phyloP scores from a whole-genome alignment of 2,797 vertebrate species.

The Lindbergichthys nudifrons region DNA sequence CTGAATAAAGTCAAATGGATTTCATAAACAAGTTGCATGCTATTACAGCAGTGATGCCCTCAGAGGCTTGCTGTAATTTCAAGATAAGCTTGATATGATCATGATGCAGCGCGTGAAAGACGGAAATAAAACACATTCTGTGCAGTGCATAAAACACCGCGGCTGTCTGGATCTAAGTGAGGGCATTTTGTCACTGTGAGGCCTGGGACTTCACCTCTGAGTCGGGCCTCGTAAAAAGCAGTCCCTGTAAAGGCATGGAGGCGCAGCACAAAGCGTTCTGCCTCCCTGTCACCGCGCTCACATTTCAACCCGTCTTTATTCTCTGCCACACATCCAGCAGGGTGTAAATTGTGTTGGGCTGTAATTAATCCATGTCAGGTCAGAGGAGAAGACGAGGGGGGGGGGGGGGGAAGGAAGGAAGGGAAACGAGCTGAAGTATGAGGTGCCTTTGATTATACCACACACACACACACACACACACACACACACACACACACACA shows the following conservation, averaged over 20 bases:
- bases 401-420: conserved; percentile 36
- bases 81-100: conserved; percentile 45
- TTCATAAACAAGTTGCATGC: conserved; percentile 32
- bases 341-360: conserved; percentile 79
- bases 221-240: conserved; percentile 66
- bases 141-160: conserved; percentile 56
- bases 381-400: conserved; percentile 60
- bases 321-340: conserved; percentile 73
- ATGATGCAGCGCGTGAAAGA: conserved; percentile 20
- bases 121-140: conserved; percentile 54
- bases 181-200: conserved; percentile 69
- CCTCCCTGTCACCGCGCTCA: conserved; percentile 72
- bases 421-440: conserved; percentile 75
- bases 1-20: neutral
- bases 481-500: conserved; percentile 2
- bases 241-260: conserved; percentile 58
- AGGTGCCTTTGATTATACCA: conserved; percentile 81
- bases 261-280: conserved; percentile 68
- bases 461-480: conserved; percentile 25
- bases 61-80: conserved; percentile 51
- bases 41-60: conserved; percentile 18
- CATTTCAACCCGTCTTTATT: conserved; percentile 81
- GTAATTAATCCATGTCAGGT: conserved; percentile 86
- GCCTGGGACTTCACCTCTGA: conserved; percentile 67
- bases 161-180: conserved; percentile 64